Conservation (phyloP, 2,113 vertebrate species). For the Chionodraco myersi region DNA sequence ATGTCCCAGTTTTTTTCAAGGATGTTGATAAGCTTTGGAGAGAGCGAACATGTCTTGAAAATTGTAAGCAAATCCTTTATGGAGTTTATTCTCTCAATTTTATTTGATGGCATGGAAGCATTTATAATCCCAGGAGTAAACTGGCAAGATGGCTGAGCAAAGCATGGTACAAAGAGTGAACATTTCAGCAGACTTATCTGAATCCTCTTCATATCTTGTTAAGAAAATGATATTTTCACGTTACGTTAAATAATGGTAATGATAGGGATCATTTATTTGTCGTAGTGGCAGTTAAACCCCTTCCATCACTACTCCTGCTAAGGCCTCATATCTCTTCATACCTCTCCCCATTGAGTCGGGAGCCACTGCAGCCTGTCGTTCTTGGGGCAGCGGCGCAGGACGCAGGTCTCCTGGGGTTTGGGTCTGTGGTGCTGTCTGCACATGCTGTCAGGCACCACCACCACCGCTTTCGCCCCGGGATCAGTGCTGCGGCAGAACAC, state of each 20-base stretch:
- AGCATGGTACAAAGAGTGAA: too few relatives aligned
- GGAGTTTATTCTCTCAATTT: neutral
- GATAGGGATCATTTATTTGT: too few relatives aligned
- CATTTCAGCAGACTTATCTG: too few relatives aligned
- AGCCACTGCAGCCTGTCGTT: slow-evolving; percentile 93
- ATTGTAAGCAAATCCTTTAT: neutral
- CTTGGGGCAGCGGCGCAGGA: slow-evolving; percentile 92
- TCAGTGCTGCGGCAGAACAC: slow-evolving; percentile 87
- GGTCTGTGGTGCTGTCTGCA: slow-evolving; percentile 86
- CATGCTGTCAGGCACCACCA: slow-evolving; percentile 85
- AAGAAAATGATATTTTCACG: too few relatives aligned
- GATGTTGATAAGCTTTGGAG: neutral
- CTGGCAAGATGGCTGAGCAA: neutral
- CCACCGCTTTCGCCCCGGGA: slow-evolving; percentile 73
- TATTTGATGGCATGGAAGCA: neutral
- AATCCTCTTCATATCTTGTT: too few relatives aligned
- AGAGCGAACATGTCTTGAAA: neutral
- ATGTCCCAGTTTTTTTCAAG: neutral
- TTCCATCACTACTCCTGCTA: neutral
- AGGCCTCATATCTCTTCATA: slow-evolving; percentile 61
- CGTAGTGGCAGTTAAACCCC: neutral
- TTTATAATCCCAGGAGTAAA: neutral
- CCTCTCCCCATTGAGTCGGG: slow-evolving; percentile 92
- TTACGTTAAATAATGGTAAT: too few relatives aligned
- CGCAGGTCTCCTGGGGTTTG: slow-evolving; percentile 90